A percentile compares a stretch with the other conserved stretches of the same genome.
Conservation (phyloP, 2,113 vertebrate genomes). For the Corythaeola cristata region DNA sequence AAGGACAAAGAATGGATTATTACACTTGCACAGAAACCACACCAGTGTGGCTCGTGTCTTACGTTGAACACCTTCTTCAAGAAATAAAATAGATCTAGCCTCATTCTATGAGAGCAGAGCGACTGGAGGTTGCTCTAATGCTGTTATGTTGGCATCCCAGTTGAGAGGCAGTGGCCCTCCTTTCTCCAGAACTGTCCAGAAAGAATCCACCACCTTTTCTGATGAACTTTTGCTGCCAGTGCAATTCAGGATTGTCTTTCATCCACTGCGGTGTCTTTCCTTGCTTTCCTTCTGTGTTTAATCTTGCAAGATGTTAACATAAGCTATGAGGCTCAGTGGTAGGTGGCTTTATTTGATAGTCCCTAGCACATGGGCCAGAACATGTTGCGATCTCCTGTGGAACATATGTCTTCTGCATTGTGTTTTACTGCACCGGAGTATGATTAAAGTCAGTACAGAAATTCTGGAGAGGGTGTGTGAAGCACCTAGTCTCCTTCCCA, state of each 20-base stretch:
- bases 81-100: not conserved
- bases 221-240: not conserved
- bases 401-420: not conserved
- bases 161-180: not conserved
- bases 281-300: not conserved
- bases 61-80: not conserved
- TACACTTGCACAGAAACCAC: not conserved
- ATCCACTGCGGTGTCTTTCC: not conserved
- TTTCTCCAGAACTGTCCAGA: not conserved
- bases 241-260: fast-evolving
- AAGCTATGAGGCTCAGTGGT: not conserved
- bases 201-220: not conserved
- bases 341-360: not conserved
- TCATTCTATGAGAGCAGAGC: not conserved
- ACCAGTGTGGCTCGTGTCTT: not conserved
- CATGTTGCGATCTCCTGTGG: fast-evolving
- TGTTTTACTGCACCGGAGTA: not conserved
- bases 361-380: not conserved
- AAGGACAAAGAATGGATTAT: not conserved
- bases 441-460: not conserved
- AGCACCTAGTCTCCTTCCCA: not conserved
- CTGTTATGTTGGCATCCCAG: not conserved
- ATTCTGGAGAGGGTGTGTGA: not conserved
- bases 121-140: not conserved
- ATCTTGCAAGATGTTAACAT: not conserved